Base-by-base conservation (phyloP, 2,113 vertebrate genomes). In the Heterotis niloticus region DNA sequence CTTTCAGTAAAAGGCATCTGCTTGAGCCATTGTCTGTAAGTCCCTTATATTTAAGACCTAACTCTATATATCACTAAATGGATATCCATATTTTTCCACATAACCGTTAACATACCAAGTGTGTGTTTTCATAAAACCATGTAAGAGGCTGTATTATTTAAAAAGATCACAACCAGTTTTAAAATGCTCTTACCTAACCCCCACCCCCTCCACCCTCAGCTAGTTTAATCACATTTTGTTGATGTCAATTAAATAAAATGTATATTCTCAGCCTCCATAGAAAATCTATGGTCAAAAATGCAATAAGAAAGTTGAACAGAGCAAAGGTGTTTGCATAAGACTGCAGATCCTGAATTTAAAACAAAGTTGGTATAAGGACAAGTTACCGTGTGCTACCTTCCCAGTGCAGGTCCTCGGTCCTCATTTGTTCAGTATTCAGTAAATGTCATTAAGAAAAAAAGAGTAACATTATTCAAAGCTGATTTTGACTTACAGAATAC, bases 401-500 rank as follows among this genome's bases (percentile, higher is more conserved):
- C 20, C 70, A 10, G n/a, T 24, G 28, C 34, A 52, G n/a, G n/a
- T n/a, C n/a, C n/a, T n/a, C n/a, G n/a, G 52, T 29, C 66, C 60
- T 26, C 57, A 24, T 78, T 57, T 69, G 56, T 57, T n/a, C n/a
- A 44, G 3, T 44, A 7, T 20, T 5, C 66, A 78, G 5, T 77
- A 52, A 78, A 44, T 20, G 56, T 57, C 54, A 70, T 78, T n/a
- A 56, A 20, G 34, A 60, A 57, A 34, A 26, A 70, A 69, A 70
- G 5, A 4, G 34, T 14, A 5, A 20, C 14, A 72, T 74, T 62
- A 70, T 56, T 52, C 44, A 57, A 70, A 59, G 28, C 54, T 16
- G 5, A 54, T 52, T 72, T 54, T 72, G n/a, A n/a, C 34, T 56
- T 56, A 65, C 66, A 70, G 57, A 78, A 70, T 68, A 57, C 57